phyloP scores from a whole-genome alignment of 2,113 vertebrate species.

The Felis catus region F.catus_Fca126_mat1.0 CM031420.1:84418001-84418500 shows the following conservation, averaged over 20 bases:
- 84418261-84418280: neutral
- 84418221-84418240: neutral
- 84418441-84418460: neutral
- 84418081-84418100: too few species aligned
- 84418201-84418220: neutral
- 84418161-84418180: neutral
- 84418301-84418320: neutral
- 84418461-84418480: neutral
- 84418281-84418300: neutral
- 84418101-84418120: neutral
- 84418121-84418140: neutral
- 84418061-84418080: too few species aligned
- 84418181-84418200: neutral
- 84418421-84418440: neutral
- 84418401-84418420: neutral
- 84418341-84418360: neutral
- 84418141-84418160: neutral
- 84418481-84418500: neutral
- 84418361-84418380: neutral
- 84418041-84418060: too few species aligned
- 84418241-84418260: neutral
- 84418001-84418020: too few species aligned
- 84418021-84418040: too few species aligned
- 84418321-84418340: neutral
- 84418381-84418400: neutral